Base-by-base conservation (phyloP, 2,797 vertebrate genomes). In the Acipenser transmontanus region DNA sequence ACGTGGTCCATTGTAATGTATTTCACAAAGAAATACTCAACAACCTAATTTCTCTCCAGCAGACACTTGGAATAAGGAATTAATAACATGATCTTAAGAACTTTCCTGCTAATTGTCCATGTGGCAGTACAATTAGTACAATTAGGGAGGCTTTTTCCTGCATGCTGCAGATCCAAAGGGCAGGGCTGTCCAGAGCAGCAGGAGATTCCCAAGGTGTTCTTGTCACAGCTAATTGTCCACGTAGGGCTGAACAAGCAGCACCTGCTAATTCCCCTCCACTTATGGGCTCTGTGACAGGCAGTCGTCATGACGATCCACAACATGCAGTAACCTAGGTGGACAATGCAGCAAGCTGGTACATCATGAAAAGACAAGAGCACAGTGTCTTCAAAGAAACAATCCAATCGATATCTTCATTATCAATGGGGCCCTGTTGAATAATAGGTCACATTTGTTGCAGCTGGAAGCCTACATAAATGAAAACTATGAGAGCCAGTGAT, bases 331-430 rank as follows among this genome's bases (percentile, higher is more conserved):
- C 63, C 47, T 52, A 13, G 65, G 65, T 51, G 60, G 66, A 67
- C 49, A 64, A 51, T 66, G 12, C 49, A 17, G 61, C 64, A 64
- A 67, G 67, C 60, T 66, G 63, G 68, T 64, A 51, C 67, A 57
- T 60, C 67, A 62, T 68, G 71, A 73, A 79, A 76, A 76, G 70
- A 74, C 72, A 69, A 2, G 8, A 61, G 47, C 65, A 60, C 49
- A 47, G 34, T 48, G 60, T 70, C 69, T 68, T 56, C 17, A 68
- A 74, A 74, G 67, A 73, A 78, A 76, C 71, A 69, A 77, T 73
- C 71, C 68, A 70, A 86, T 89, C 85, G 73, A 86, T 87, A 86
- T 59, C 69, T 80, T 74, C 77, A 86, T 86, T 84, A 89, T 79
- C 77, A 77, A 72, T 64, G 50, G 65, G 72, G 60, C 72, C 64